Conservation (phyloP, 2,888 invertebrate genomes). For the Eutolmus rufibarbis region DNA sequence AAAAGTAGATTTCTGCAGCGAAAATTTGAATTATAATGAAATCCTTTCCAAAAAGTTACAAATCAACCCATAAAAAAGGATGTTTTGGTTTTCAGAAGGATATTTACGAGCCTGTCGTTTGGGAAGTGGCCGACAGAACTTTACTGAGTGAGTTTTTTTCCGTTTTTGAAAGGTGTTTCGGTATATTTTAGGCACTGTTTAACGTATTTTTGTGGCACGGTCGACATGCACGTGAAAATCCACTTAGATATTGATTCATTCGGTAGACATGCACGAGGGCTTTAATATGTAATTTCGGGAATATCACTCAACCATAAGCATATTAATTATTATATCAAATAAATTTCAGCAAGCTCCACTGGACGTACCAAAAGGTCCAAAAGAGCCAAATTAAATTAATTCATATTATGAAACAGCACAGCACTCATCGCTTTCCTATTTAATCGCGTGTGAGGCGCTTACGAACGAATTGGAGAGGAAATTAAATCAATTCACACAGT, state of each 20-base stretch:
- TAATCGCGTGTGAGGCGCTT: background rate
- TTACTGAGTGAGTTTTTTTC: background rate
- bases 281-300: background rate
- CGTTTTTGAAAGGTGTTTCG: background rate
- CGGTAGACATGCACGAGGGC: background rate
- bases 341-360: background rate
- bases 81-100: background rate
- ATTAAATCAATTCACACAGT: background rate
- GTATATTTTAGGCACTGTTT: background rate
- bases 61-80: background rate
- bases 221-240: background rate
- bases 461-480: background rate
- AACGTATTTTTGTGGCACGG: too few relatives aligned
- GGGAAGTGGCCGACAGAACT: background rate
- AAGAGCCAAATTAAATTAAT: background rate
- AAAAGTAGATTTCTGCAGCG: background rate
- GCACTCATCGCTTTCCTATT: background rate
- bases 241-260: background rate
- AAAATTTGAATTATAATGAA: background rate
- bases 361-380: background rate
- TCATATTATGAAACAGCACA: background rate
- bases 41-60: background rate
- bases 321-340: background rate
- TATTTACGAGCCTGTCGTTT: background rate
- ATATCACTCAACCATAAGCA: background rate